Conservation (phyloP, 2,797 vertebrate genomes). For the Danio tinwini region DNA sequence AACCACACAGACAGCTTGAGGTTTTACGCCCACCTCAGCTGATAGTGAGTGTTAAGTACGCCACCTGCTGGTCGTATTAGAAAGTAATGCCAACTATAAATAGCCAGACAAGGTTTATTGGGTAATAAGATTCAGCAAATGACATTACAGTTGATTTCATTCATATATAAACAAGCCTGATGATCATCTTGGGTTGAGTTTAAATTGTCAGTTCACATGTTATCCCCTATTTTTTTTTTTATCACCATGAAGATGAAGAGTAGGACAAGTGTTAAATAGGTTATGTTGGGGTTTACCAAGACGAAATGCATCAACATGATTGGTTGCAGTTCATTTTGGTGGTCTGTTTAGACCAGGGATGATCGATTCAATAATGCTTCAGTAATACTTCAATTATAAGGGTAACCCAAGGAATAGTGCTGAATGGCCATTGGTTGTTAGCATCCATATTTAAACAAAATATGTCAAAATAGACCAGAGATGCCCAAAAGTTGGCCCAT, state of each 20-base stretch:
- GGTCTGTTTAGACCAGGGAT: too few species aligned
- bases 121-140: neutral
- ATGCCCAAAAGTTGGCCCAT: too few species aligned
- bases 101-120: neutral
- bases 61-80: constrained; percentile 52
- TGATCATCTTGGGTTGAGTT: neutral
- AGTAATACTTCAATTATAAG: too few species aligned
- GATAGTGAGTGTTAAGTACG: constrained; percentile 7
- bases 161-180: neutral
- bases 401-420: too few species aligned
- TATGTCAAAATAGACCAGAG: too few species aligned
- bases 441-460: too few species aligned
- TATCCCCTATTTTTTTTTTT: neutral
- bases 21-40: neutral
- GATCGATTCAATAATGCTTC: too few species aligned
- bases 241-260: neutral
- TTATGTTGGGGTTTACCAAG: neutral
- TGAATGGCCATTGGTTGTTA: too few species aligned
- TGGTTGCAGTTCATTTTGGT: too few species aligned
- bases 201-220: neutral
- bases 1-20: neutral
- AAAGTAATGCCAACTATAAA: neutral
- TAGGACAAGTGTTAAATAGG: neutral
- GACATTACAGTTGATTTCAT: neutral
- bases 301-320: neutral